Evolutionary conservation across 2,888 invertebrate species (phyloP), one percentile per base, ranked within the genome.

Genomic region (Harmothoe impar): DNA sequence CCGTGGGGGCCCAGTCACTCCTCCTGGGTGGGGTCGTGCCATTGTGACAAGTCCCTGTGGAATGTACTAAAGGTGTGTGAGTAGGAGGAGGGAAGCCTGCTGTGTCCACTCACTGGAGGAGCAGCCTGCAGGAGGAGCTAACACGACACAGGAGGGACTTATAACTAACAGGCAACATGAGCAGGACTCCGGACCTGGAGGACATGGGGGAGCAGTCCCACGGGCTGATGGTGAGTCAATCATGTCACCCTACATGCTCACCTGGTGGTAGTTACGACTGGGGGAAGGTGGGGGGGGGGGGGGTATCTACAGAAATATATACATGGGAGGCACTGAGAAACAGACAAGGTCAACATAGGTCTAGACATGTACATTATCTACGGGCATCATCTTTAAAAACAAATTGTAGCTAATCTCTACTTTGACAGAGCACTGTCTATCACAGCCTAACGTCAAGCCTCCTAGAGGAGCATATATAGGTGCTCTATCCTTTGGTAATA

Each of bases 151-250:
- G n/a, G 62, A 62, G 62, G 62, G 62, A 15, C 5, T 3, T 25
- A n/a, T 23, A 25, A 25, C 77, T 25, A 25, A 25, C 25, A 20
- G 77, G 0, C 81, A 81, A 20, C 35, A 81, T 81, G 81, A 81
- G 81, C 81, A 25, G 77, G n/a, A 81, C 35, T 25, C 81, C 81
- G 43, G 43, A 81, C 35, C 33, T 81, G 81, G 81, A 81, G 81
- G 81, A 43, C 10, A 81, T 81, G 81, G 81, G 33, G 81, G 81
- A 81, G 43, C 81, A 81, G 81, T 81, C 81, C 33, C 81, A 81
- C 20, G 81, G 81, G 20, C 81, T 81, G 81, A 81, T 81, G 81
- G 81, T 81, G 81, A 81, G 81, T 81, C 35, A 31, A 23, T 77
- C 31, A 23, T 17, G 77, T 7, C 17, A n/a, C n/a, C n/a, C n/a